A percentile compares a stretch with the other conserved stretches of the same genome.
Evolutionary conservation across 1,140 invertebrate genomes (phyloP).

Genomic region (Stratiolaelaps scimitus): DNA sequence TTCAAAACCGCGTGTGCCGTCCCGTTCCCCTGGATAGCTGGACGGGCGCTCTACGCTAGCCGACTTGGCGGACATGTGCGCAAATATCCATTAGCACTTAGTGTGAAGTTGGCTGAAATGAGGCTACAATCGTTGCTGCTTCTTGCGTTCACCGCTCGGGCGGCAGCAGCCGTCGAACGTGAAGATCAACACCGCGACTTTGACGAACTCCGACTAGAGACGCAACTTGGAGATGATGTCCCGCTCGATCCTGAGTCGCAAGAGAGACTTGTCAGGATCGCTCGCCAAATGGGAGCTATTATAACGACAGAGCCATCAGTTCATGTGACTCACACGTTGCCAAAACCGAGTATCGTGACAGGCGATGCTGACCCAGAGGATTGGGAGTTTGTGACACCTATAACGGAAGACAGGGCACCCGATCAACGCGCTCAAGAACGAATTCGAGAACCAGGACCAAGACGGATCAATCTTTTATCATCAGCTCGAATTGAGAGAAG

Average conservation of each 20-base stretch:
- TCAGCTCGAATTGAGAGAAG: not conserved
- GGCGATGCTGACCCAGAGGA: not conserved
- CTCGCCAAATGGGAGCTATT: slow-evolving; percentile 21
- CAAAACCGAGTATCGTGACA: not conserved
- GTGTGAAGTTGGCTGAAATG: too few species aligned
- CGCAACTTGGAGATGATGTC: slow-evolving; percentile 19
- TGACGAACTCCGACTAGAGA: slow-evolving; percentile 17
- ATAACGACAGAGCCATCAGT: slow-evolving; percentile 7
- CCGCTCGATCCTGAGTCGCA: slow-evolving; percentile 10
- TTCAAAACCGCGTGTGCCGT: too few species aligned
- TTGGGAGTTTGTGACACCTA: slow-evolving; percentile 5
- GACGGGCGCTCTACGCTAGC: too few species aligned
- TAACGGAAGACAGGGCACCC: not conserved
- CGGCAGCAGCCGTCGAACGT: not conserved
- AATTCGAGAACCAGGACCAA: not conserved
- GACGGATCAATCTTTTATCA: slow-evolving; percentile 4
- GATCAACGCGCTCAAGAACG: not conserved
- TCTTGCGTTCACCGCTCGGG: not conserved
- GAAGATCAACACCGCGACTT: slow-evolving; percentile 10
- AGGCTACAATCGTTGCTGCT: not conserved
- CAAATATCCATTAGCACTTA: too few species aligned
- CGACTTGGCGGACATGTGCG: too few species aligned
- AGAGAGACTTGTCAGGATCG: slow-evolving; percentile 10
- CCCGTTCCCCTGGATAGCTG: too few species aligned
- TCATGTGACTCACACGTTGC: not conserved